These are phyloP conservation scores for Rotaria macrura DNA, from an alignment of 2,888 invertebrate species.

Conservation along the genomic window DNA sequence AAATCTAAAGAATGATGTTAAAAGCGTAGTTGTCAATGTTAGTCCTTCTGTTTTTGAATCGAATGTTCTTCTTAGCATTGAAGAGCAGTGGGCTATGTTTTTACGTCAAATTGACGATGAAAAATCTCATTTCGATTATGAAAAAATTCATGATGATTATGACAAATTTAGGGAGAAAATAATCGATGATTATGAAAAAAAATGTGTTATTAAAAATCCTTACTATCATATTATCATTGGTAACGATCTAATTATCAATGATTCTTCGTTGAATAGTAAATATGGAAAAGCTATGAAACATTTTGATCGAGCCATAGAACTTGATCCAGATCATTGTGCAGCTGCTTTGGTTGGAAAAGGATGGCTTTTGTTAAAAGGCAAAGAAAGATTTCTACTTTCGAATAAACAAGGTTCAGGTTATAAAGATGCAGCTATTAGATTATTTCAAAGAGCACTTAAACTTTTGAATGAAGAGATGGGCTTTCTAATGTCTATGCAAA, in stretches of 20 bases:
- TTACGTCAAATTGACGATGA: slow-evolving; percentile 14
- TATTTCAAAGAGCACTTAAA: background rate
- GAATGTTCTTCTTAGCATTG: slow-evolving; percentile 5
- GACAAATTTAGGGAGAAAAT: no score
- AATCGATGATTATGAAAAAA: no score
- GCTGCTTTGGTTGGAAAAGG: background rate
- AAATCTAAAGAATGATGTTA: no score
- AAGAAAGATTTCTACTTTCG: background rate
- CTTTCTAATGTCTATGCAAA: no score
- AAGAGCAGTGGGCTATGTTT: slow-evolving; percentile 29
- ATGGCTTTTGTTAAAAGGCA: background rate
- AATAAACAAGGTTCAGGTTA: no score
- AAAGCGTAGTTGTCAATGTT: no score
- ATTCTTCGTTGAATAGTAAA: background rate
- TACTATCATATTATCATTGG: slow-evolving; percentile 18
- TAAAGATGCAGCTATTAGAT: background rate
- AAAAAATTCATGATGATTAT: background rate
- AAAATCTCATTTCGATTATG: no score
- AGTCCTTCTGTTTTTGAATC: background rate
- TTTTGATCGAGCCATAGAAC: background rate
- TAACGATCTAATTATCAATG: slow-evolving; percentile 9
- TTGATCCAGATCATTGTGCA: background rate
- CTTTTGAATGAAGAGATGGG: no score
- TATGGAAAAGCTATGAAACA: background rate
- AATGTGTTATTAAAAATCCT: slow-evolving; percentile 23